Base-by-base conservation (phyloP, 2,797 vertebrate species). In the Peromyscus attwateri region DNA sequence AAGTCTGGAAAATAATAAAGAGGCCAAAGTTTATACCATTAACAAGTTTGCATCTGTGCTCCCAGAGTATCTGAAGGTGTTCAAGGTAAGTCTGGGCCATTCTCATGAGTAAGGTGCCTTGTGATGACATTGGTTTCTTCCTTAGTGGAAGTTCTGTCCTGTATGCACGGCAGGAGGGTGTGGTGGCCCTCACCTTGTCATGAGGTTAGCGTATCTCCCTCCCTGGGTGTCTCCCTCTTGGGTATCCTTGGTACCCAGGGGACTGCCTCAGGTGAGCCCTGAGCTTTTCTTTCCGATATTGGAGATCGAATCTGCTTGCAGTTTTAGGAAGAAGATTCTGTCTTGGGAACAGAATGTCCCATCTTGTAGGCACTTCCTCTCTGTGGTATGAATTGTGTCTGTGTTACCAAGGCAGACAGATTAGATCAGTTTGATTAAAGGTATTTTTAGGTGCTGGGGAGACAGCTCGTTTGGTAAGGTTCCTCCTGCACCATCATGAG, bases 31-130 rank as follows among this genome's bases (percentile, higher is more conserved):
- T 29, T 99, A 99, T 97, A 98, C 99, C 1, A 93, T 98, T 12
- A 98, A 97, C 97, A 99, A 99, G 98, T 99, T 99, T 98, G 99
- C 99, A 62, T 97, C 98, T 29, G 99, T 99, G 89, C 98, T 99
- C 85, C 98, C 99, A 10, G 99, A 99, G 89, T 99, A 99, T 97
- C 99, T 99, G 94, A 99, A 98, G 92, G 96, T 98, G 43, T 99
- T 99, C 97, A 99, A 99, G 99, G 99, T 99, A 98, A 96, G 73
- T 57, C 49, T 80, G 49, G 52, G 66, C 34, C 29, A 0, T 2
- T 37, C 49, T 7, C 23, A 10, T 6, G 23, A 40, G 14, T 17
- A 27, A 87, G 64, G 2, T 16, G 1, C 8, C 0, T 66, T 43
- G 29, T 5, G 23, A 6, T 70, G 29, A 49, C 4, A 1, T 37